Percentiles rank a stretch among this genome's conserved stretches.
Evolutionary conservation across 2,113 vertebrate genomes (phyloP).

Genomic region (Trinectes maculatus): DNA sequence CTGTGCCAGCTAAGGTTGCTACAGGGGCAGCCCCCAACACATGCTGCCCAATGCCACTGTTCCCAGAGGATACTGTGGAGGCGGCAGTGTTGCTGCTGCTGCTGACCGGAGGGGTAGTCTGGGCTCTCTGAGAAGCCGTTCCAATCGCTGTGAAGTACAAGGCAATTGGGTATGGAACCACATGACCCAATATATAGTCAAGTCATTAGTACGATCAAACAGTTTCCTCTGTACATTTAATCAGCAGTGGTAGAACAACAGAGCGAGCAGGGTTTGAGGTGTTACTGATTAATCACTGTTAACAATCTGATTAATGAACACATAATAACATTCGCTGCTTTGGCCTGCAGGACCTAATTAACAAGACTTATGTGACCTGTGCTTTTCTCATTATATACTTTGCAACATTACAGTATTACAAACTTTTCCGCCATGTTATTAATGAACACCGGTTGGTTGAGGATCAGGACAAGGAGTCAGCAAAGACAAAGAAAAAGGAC

Average conservation of each 20-base stretch:
- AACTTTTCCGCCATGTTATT: no score
- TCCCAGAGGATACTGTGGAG: constrained; percentile 70
- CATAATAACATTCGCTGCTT: no score
- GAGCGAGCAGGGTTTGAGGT: neutral
- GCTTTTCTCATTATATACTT: no score
- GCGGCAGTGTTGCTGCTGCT: constrained; percentile 74
- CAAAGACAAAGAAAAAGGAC: no score
- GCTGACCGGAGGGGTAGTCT: constrained; percentile 80
- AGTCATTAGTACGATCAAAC: constrained; percentile 32
- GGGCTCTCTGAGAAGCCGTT: constrained; percentile 88
- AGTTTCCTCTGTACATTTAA: constrained; percentile 14
- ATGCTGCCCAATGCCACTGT: constrained; percentile 86
- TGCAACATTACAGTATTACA: no score
- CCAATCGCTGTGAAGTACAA: constrained; percentile 90
- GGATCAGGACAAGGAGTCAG: no score
- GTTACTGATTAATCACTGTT: neutral
- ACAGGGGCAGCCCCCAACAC: constrained; percentile 82
- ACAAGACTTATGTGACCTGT: no score
- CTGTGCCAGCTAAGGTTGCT: constrained; percentile 81
- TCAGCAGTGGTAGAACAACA: constrained; percentile 43
- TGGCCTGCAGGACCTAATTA: no score
- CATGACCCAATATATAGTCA: constrained; percentile 54
- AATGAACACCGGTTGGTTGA: no score
- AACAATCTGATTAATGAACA: neutral
- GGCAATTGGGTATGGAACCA: constrained; percentile 76